These are phyloP conservation scores for Zingel zingel DNA, from an alignment of 2,113 vertebrate species.

Conservation along the genomic window DNA sequence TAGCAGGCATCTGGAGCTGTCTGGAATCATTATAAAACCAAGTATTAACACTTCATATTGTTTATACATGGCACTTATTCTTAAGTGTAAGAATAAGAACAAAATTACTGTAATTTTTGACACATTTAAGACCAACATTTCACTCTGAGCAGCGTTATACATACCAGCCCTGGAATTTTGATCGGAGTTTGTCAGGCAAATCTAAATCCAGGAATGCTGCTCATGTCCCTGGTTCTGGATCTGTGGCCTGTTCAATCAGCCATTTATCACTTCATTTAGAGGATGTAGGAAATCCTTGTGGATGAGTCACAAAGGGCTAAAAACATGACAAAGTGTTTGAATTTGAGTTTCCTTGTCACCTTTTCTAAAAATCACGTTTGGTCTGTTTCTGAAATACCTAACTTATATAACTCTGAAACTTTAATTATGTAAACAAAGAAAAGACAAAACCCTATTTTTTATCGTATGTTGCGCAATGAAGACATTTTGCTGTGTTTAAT, in stretches of 20 bases:
- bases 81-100: background rate
- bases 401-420: background rate
- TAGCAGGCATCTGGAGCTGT: background rate
- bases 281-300: background rate
- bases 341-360: slow-evolving; percentile 3
- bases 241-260: background rate
- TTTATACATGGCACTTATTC: background rate
- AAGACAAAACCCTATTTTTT: background rate
- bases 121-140: background rate
- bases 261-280: background rate
- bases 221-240: background rate
- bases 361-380: background rate
- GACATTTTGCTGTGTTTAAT: slow-evolving; percentile 2
- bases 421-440: background rate
- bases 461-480: background rate
- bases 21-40: background rate
- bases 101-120: background rate
- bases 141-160: background rate
- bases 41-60: background rate
- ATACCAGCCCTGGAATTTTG: background rate
- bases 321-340: background rate
- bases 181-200: background rate
- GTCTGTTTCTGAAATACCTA: slow-evolving; percentile 1
- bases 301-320: background rate
- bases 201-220: background rate